phyloP scores from a whole-genome alignment of 2,888 invertebrate species.

The Dryadula phaetusa region DNA sequence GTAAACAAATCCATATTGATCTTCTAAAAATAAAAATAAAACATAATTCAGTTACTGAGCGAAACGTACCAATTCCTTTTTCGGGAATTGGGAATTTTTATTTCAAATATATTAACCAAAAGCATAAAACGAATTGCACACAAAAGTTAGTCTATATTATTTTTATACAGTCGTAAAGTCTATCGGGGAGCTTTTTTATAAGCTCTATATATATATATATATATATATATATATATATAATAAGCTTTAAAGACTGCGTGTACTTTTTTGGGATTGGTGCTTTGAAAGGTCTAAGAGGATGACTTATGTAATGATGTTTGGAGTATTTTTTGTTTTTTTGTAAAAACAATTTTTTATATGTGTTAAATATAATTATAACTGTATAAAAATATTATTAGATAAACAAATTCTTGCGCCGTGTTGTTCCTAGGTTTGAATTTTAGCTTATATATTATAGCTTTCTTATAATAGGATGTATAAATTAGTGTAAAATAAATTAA shows the following conservation, averaged over 20 bases:
- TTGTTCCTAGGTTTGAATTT: no score
- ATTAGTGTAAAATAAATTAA: no score
- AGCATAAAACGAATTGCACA: slow-evolving; percentile 10
- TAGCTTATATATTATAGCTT: no score
- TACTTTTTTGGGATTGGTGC: slow-evolving; percentile 16
- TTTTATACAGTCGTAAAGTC: slow-evolving; percentile 18
- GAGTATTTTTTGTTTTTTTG: no score
- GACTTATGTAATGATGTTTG: no score
- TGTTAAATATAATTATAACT: no score
- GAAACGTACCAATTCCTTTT: background rate
- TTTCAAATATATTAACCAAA: slow-evolving; percentile 13
- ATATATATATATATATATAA: no score
- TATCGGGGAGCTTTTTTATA: slow-evolving; percentile 11
- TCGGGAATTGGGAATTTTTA: slow-evolving; percentile 7
- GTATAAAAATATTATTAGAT: no score
- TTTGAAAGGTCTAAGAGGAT: no score
- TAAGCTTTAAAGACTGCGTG: background rate
- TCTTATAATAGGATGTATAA: no score
- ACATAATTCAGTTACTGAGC: background rate
- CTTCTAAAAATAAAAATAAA: background rate
- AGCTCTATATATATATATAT: slow-evolving; percentile 10
- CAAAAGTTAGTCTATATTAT: slow-evolving; percentile 23
- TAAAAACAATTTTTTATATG: no score
- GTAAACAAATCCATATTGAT: background rate
- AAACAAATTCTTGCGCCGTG: no score